Evolutionary conservation across 2,888 invertebrate species (phyloP).

Genomic region (Dinocampus coccinellae): DNA sequence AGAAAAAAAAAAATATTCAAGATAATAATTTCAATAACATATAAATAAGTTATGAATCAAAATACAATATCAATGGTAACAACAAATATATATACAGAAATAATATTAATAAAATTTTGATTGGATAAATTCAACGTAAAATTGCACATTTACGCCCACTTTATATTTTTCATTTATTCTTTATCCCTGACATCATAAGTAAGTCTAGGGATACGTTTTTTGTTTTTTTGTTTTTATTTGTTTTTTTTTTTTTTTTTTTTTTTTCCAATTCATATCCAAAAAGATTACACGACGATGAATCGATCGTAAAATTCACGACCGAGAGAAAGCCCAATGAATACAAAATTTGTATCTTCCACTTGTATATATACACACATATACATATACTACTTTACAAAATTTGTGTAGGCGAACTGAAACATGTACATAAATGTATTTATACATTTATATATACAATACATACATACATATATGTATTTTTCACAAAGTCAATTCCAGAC

Average conservation of each 20-base stretch:
- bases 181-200: background rate
- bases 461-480: slow-evolving; percentile 1
- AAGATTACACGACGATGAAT: slow-evolving; percentile 28
- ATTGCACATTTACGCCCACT: background rate
- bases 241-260: too few relatives aligned
- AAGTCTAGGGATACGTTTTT: background rate
- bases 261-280: background rate
- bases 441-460: background rate
- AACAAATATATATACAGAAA: background rate
- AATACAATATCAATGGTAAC: too few relatives aligned
- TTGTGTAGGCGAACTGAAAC: slow-evolving; percentile 5
- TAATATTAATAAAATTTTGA: background rate
- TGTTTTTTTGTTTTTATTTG: too few relatives aligned
- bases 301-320: slow-evolving; percentile 41
- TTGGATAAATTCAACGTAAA: background rate
- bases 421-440: slow-evolving; percentile 18
- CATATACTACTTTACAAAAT: background rate
- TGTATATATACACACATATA: too few relatives aligned
- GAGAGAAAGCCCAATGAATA: slow-evolving; percentile 44
- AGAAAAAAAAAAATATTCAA: too few relatives aligned
- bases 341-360: slow-evolving; percentile 41
- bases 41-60: too few relatives aligned
- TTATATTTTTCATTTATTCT: background rate
- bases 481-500: slow-evolving; percentile 23
- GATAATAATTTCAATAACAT: too few relatives aligned